Base-by-base conservation (phyloP, 2,113 vertebrate genomes). In the Lampris megalopsis region DNA sequence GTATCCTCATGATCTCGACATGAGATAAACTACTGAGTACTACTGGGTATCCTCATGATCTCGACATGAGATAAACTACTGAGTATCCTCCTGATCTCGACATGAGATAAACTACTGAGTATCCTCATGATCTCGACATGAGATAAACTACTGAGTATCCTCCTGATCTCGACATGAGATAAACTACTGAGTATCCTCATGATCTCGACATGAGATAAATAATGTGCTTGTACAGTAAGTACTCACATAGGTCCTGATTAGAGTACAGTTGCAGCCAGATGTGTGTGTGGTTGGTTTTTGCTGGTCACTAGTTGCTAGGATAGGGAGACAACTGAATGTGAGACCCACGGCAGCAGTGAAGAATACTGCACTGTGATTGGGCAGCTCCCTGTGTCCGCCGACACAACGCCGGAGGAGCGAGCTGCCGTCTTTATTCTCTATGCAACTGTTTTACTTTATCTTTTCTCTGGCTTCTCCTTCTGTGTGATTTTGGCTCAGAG, bases 381-480 rank as follows among this genome's bases (percentile, higher is more conserved):
- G 91, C 92, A 53, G 94, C 92, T 94, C 92, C 86, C 61, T 93
- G 92, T 93, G 93, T 93, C 88, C 5, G 61, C 74, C 71, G 87
- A 89, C 90, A 92, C 92, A 92, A 79, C 73, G 89, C 83, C 62
- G 88, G 91, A 94, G 85, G 88, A 91, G 89, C 83, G 92, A 94
- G 93, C 94, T 92, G 94, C 91, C 84, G 86, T 92, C 94, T 95
- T 95, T 95, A 94, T 78, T 87, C 87, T 90, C 93, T 94, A 95
- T 94, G 94, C 94, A 95, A 93, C 82, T 79, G 79, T 87, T 82
- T 70, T 49, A 41, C 83, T 41, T 45, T 65, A 77, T 68, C 80
- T 85, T 50, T 42, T n/a, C 42, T 42, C n/a, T 53, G n/a, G 11
- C 3, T 40, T 43, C 54, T 40, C 68, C 49, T 49, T 65, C 1